Evolutionary conservation across 2,888 invertebrate genomes (phyloP), one percentile per base, ranked within the genome.

Genomic region (Prionchulus punctatus): DNA sequence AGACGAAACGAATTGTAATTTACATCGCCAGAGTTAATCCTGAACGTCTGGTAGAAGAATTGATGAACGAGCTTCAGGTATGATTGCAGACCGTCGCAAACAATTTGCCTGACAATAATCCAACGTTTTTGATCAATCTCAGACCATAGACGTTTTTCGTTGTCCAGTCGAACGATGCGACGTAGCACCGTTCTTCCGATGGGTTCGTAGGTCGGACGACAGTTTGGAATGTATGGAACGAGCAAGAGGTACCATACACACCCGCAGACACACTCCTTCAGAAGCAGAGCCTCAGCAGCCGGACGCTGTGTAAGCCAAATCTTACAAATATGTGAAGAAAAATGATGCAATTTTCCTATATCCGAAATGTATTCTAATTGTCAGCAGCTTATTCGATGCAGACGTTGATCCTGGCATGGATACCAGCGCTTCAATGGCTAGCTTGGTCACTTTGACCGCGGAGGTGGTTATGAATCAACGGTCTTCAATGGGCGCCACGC

Each of bases 161-260:
- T 91, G 91, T 72, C 79, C 88, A 62, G 89, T 98, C 64, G 94
- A 96, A 73, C 79, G 96, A 59, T 94, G 91, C 0, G 94, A 96
- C 77, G 92, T 94, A 0, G 92, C 96, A 28, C 98, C 96, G 2
- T 98, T 91, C 76, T 98, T 91, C 75, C 81, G 96, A 43, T 80
- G 94, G 65, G 30, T 61, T 62, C 23, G 61, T 58, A 25, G 61
- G 58, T 42, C 36, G 27, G 52, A 53, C 27, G 28, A 49, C 15
- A 21, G 53, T 30, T 42, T 53, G 28, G 47, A 43, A 21, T n/a
- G n/a, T n/a, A n/a, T n/a, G n/a, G 36, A 54, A 4, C 21, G 25
- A 2, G 7, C 30, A 1, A 67, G 70, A 72, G 94, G 92, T 51
- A 91, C 90, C 1, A 88, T 94, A 62, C 94, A 94, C 73, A 94